Conservation (phyloP, 1,140 invertebrate genomes). For the Ostrea denselamellosa region DNA sequence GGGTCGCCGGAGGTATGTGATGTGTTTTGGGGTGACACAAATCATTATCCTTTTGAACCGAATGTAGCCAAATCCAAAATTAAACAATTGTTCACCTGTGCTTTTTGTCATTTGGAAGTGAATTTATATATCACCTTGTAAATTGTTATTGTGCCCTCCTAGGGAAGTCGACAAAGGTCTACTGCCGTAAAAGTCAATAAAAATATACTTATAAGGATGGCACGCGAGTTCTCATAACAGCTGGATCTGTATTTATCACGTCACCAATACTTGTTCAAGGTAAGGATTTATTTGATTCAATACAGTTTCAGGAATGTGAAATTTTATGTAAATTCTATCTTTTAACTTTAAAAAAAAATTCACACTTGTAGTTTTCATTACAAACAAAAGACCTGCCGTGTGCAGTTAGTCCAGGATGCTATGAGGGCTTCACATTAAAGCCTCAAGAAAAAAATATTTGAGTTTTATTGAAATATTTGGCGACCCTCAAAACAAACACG, state of each 20-base stretch:
- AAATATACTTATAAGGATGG: not conserved
- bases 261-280: no score
- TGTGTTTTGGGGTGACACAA: not conserved
- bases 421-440: no score
- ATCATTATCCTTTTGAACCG: slow-evolving; percentile 6
- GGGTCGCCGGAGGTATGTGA: not conserved
- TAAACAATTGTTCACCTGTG: slow-evolving; percentile 21
- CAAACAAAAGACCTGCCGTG: no score
- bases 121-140: slow-evolving; percentile 28
- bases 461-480: not conserved
- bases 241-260: not conserved
- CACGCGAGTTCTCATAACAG: not conserved
- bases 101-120: not conserved
- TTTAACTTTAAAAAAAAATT: no score
- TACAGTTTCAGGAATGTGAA: no score
- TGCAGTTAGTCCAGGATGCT: no score
- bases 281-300: no score
- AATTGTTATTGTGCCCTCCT: not conserved
- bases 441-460: not conserved
- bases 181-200: not conserved
- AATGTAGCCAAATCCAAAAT: slow-evolving; percentile 5
- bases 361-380: no score
- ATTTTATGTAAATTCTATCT: no score
- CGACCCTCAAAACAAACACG: slow-evolving; percentile 9
- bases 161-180: not conserved